Conservation (phyloP, 2,888 invertebrate genomes). For the Pocota personata region DNA sequence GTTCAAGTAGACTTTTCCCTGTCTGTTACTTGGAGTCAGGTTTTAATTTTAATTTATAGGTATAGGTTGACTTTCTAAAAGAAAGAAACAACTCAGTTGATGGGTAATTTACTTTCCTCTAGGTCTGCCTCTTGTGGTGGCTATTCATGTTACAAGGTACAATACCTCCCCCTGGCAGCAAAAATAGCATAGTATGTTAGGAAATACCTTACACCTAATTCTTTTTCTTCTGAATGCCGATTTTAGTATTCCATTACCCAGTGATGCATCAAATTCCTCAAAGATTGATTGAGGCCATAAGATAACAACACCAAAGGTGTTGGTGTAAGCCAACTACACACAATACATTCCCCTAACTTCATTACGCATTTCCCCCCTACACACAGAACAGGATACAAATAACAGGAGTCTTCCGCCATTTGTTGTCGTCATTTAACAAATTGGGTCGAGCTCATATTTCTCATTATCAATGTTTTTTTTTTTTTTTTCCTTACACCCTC, state of each 20-base stretch:
- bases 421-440: constrained; percentile 71
- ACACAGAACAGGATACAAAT: constrained; percentile 37
- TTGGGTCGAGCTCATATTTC: constrained; percentile 71
- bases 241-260: not conserved
- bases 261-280: constrained; percentile 17
- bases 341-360: not conserved
- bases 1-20: no score
- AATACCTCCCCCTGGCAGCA: no score
- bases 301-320: constrained; percentile 29
- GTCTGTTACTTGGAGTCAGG: no score
- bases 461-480: constrained; percentile 54
- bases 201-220: no score
- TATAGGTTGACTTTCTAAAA: no score
- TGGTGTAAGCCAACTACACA: constrained; percentile 5
- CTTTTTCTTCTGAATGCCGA: not conserved
- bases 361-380: not conserved
- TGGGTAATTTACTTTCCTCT: no score
- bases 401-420: constrained; percentile 48
- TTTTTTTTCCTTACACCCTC: not conserved
- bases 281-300: constrained; percentile 37
- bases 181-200: no score
- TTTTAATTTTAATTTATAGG: no score
- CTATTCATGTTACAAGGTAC: no score
- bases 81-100: no score
- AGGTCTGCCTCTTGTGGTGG: no score